These are phyloP conservation scores for Motacilla tschutschensis DNA, from an alignment of 2,113 vertebrate species.

Conservation along the genomic window DNA sequence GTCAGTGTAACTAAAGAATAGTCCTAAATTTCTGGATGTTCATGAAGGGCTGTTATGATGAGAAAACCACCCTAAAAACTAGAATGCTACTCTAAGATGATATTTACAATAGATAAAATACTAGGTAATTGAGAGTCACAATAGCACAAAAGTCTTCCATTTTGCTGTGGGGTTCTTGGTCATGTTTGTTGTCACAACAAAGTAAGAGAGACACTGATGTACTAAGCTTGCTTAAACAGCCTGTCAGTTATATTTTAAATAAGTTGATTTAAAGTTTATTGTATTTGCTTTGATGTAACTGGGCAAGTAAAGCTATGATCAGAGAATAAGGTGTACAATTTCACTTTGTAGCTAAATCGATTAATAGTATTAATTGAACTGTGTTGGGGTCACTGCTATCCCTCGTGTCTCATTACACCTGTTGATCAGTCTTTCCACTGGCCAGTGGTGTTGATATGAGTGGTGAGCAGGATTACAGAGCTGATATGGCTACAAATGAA, in stretches of 20 bases:
- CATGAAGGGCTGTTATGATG: not conserved
- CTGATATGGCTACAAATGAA: not conserved
- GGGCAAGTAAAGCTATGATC: not conserved
- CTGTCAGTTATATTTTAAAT: not conserved
- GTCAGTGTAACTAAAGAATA: not conserved
- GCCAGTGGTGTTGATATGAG: not conserved
- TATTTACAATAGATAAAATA: not conserved
- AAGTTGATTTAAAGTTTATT: not conserved
- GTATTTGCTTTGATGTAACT: not conserved
- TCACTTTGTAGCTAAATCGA: not conserved
- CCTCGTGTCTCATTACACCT: not conserved
- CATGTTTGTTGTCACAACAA: not conserved
- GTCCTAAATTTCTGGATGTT: not conserved
- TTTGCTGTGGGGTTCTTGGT: not conserved
- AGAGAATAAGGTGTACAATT: not conserved
- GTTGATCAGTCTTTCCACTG: not conserved
- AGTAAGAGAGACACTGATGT: not conserved
- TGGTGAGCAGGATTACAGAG: not conserved
- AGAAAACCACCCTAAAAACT: not conserved
- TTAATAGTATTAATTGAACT: not conserved
- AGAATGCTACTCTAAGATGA: not conserved
- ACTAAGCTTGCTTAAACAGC: not conserved
- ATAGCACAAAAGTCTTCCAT: not conserved
- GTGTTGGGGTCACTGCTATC: not conserved
- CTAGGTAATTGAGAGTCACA: not conserved